Base-by-base conservation (phyloP, 92 coral and sea anemone genomes). In the Scolanthus callimorphus region DNA sequence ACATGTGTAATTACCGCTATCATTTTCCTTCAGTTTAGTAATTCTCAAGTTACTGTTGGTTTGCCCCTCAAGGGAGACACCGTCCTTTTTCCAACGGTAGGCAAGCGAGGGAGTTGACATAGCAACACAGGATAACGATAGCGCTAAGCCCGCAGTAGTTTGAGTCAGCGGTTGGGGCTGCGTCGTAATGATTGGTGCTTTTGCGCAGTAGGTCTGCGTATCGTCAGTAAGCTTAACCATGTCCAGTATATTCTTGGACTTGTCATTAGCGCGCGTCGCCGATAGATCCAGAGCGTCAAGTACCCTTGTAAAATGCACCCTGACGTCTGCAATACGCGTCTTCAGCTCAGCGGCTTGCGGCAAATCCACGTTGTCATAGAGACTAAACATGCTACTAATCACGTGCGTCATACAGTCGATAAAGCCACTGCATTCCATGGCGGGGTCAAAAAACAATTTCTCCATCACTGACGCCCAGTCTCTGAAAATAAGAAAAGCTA, bases 401-500 rank as follows among this genome's bases (percentile, higher is more conserved):
- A 48, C 65, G 20, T 45, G 73, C 28, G 53, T 55, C 52, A 87
- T 34, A 13, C 95, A 87, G 51, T 87, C 95, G 2, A 39, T 57
- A 51, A 87, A 82, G 2, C 95, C 95, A 49, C 39, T 58, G 39
- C 95, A 87, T 9, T 77, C 82, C 3, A 66, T 57, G 31, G 71
- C 41, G 8, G 79, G 62, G 29, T 56, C 11, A 31, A 73, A 67
- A 28, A 87, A 87, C 21, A 82, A 43, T 34, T 53, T 63, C 63
- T 77, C 90, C 90, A 87, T 77, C 22, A 71, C 78, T 3, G 95
- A 73, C 27, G 62, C 56, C 95, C 89, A 87, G 62, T 82, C 81
- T 25, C 22, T 58, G 25, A 60, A 76, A 13, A 82, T 61, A 31
- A 87, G 31, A 1, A 63, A 45, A 21, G 69, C 49, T 10, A 74